These are phyloP conservation scores for Chelonia mydas DNA, from an alignment of 2,797 vertebrate genomes.

Conservation along the genomic window DNA sequence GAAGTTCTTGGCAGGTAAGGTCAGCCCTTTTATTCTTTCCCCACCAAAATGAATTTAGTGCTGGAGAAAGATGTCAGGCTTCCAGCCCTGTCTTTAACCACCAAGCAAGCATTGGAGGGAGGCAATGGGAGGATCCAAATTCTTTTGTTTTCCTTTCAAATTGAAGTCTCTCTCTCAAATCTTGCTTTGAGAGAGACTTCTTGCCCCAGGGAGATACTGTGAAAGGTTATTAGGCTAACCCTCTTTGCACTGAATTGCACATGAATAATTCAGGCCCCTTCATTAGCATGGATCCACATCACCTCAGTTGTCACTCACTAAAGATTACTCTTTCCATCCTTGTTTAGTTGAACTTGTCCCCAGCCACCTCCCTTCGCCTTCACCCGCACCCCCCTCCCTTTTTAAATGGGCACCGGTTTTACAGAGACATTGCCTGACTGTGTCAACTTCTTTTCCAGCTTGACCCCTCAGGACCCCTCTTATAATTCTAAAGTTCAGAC, in stretches of 20 bases:
- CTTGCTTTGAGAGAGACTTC: neutral
- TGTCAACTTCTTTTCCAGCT: fast-evolving
- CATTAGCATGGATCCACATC: neutral
- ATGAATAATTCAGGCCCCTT: neutral
- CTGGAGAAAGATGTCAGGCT: neutral
- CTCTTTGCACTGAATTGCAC: fast-evolving
- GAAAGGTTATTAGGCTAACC: neutral
- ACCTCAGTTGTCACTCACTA: neutral
- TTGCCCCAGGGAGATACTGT: neutral
- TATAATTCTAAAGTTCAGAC: neutral
- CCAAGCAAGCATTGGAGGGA: neutral
- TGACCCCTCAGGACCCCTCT: neutral
- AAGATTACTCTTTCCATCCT: neutral
- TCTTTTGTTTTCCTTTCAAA: neutral
- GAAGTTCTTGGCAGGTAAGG: neutral
- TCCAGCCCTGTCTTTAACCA: neutral
- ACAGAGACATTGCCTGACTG: neutral
- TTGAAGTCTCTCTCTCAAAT: neutral
- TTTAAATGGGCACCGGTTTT: neutral
- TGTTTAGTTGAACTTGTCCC: neutral
- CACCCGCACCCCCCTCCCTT: neutral
- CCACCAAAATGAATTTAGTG: neutral
- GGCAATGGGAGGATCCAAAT: neutral
- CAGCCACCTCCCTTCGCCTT: neutral
- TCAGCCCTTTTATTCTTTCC: conserved; percentile 1